Base-by-base conservation (phyloP, 2,113 vertebrate genomes). In the Pangasianodon gigas region DNA sequence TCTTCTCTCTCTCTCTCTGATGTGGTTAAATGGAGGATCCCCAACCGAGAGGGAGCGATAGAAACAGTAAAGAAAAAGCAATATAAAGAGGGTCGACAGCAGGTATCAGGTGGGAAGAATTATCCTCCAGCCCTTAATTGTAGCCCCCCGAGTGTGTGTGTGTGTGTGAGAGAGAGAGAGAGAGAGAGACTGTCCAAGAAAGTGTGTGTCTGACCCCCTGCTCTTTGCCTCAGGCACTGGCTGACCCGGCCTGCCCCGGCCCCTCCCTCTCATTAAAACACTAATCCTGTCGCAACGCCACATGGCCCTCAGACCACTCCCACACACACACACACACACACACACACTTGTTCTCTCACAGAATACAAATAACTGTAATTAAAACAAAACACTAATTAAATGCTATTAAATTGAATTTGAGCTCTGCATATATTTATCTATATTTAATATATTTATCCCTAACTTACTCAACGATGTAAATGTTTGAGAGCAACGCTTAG, bases 41-140 rank as follows among this genome's bases (percentile, higher is more conserved):
- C 80, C 85, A 51, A 74, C 85, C 1, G 85, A 56, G 32, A 41
- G 65, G 46, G 29, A 84, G 51, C 67, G 88, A 91, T 58, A n/a
- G 52, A 89, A 58, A 86, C 41, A 62, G 18, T 71, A 84, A 29
- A 67, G 77, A 56, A 86, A 89, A 56, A 89, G 85, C 65, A 67
- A 81, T 75, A 81, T 69, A 90, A 88, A 77, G 91, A 84, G 71
- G 80, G 32, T 29, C n/a, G 86, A 91, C 88, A 88, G 90, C 88
- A 92, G 91, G 92, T 92, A 92, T 92, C 92, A 92, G 92, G 92
- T 92, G 92, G 90, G 86, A 85, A 90, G 90, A 90, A 89, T 92
- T 91, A 92, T 90, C 87, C 84, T 87, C 74, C 80, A 77, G 82
- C 87, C 79, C 80, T 81, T 92, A 92, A 92, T 92, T 92, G 90